These are phyloP conservation scores for Brachyptera putata DNA, from an alignment of 2,888 invertebrate genomes.

Conservation along the genomic window DNA sequence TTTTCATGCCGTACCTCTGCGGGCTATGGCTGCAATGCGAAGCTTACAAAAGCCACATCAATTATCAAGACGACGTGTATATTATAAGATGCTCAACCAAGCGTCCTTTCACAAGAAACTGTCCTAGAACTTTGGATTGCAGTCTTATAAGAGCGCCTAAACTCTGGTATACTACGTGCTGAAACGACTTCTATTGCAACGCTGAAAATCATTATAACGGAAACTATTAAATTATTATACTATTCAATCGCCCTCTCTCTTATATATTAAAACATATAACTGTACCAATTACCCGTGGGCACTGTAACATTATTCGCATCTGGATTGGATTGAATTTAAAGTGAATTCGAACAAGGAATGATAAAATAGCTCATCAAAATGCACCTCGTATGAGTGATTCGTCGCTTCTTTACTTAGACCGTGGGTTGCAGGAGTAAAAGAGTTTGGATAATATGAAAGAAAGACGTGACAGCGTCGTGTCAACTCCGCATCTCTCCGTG, in stretches of 20 bases:
- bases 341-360: not conserved
- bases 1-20: conserved; percentile 2
- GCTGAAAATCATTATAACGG: not conserved
- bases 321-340: conserved; percentile 11
- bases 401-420: conserved; percentile 10
- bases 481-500: conserved; percentile 7
- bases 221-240: conserved; percentile 8
- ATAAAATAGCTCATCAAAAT: conserved; percentile 11
- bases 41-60: conserved; percentile 26
- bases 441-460: conserved; percentile 15
- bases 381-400: conserved; percentile 16
- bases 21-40: conserved; percentile 1
- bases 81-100: conserved; percentile 6
- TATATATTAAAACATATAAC: not conserved
- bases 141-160: not conserved
- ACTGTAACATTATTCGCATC: conserved; percentile 7
- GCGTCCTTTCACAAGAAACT: conserved; percentile 20
- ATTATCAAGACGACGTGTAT: conserved; percentile 24
- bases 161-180: not conserved
- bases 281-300: conserved; percentile 4
- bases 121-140: conserved; percentile 6
- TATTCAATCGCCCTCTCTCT: conserved; percentile 11
- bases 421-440: not conserved
- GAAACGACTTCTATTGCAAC: not conserved
- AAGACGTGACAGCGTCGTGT: conserved; percentile 24